A percentile compares a stretch with the other conserved stretches of the same genome.
Evolutionary conservation across 2,797 vertebrate species (phyloP).

Genomic region (Arremon aurantiirostris): DNA sequence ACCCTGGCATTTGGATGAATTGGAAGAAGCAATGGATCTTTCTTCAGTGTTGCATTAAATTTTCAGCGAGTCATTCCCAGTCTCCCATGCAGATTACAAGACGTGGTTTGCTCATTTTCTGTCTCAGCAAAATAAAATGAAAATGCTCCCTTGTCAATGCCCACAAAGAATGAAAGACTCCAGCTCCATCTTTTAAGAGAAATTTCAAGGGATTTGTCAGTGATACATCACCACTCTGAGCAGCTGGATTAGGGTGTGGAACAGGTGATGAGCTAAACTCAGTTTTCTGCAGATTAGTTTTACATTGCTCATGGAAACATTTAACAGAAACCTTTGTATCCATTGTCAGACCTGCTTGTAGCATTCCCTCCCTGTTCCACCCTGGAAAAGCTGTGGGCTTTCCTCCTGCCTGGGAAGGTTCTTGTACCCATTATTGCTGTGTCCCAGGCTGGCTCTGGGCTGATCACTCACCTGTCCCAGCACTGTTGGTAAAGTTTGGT

Average conservation of each 20-base stretch:
- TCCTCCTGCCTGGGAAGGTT: background rate
- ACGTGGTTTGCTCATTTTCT: background rate
- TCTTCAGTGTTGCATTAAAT: background rate
- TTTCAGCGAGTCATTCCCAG: background rate
- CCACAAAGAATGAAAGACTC: background rate
- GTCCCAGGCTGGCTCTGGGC: background rate
- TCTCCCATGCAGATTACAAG: background rate
- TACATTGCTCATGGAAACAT: background rate
- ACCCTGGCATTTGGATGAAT: background rate
- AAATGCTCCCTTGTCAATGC: background rate
- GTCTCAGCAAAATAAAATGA: background rate
- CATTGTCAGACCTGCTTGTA: background rate
- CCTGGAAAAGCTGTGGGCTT: background rate
- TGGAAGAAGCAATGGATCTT: background rate
- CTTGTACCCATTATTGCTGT: background rate
- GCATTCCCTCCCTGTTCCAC: background rate
- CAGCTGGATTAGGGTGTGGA: background rate
- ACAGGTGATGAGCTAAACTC: slow-evolving; percentile 27
- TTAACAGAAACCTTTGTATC: background rate
- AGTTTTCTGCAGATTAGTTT: slow-evolving; percentile 19
- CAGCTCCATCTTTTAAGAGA: background rate
- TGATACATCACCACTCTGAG: background rate
- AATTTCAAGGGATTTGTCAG: background rate
- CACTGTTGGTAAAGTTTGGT: background rate
- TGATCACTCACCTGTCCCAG: background rate